Base-by-base conservation (phyloP, 2,888 invertebrate genomes). In the Mythimna lalbum region DNA sequence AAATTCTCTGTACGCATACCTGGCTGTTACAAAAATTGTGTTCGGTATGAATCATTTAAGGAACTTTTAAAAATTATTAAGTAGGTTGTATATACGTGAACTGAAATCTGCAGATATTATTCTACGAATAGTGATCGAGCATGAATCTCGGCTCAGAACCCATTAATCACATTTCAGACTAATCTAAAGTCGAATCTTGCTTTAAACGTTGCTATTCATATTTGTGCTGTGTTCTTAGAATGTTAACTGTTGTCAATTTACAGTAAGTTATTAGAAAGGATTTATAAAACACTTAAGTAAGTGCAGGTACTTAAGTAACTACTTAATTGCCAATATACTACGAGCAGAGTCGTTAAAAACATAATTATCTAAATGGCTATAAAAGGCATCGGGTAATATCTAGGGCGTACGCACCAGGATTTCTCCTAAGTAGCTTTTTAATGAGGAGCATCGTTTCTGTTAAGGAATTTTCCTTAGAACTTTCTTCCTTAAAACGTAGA, bases 41-140 rank as follows among this genome's bases (percentile, higher is more conserved):
- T 50, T 43, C n/a, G 33, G 10, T 14, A 76, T 68, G 76, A 72
- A 56, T 72, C 69, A 76, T 27, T n/a, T 10, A 66, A 36, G 36
- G n/a, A 49, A 55, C 21, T 39, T 55, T 4, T 36, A 55, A 12
- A 49, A 31, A 31, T 43, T 43, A 56, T 33, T 12, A 56, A 55
- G 55, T 73, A 75, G 21, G 17, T 75, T 31, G 21, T 31, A 74
- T 64, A 74, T 23, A 65, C 36, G 76, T 76, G 47, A 68, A 71
- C 53, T 56, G 55, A 43, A 43, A 17, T 49, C 31, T 49, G 17
- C 12, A 39, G 12, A 2, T 4, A 39, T 39, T 43, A 56, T 76
- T 76, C 69, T 56, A 21, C 49, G 68, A 68, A 76, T 6, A 21
- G 39, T 71, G 68, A 76, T 10, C 9, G 12, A 56, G 55, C 55